Percentiles rank a stretch among this genome's conserved stretches.
phyloP scores from a whole-genome alignment of 2,888 invertebrate genomes.

The Philaethria dido region DNA sequence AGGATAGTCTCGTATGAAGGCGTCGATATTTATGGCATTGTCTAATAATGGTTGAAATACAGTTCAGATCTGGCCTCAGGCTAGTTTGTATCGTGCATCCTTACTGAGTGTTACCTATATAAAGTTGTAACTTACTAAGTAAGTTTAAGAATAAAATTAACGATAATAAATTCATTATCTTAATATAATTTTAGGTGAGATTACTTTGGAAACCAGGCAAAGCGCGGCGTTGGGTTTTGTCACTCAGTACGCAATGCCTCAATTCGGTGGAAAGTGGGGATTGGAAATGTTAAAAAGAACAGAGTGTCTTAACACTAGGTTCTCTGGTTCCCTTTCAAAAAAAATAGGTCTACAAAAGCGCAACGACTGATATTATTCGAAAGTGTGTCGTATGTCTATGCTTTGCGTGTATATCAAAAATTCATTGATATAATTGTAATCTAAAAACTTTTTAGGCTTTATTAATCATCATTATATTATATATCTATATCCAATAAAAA shows the following conservation, averaged over 20 bases:
- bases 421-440: no score
- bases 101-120: slow-evolving; percentile 30
- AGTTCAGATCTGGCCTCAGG: slow-evolving; percentile 44
- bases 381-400: neutral
- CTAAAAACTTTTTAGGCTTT: no score
- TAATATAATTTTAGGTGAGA: neutral
- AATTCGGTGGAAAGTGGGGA: no score
- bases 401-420: no score
- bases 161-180: slow-evolving; percentile 6
- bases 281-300: no score
- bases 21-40: slow-evolving; percentile 51
- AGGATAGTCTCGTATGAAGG: slow-evolving; percentile 30
- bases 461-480: no score
- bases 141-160: neutral
- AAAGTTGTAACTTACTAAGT: slow-evolving; percentile 20
- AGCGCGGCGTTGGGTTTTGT: no score
- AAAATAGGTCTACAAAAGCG: neutral
- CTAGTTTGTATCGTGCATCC: slow-evolving; percentile 37
- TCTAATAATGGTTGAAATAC: slow-evolving; percentile 56
- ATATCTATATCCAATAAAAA: no score
- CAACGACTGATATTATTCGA: neutral
- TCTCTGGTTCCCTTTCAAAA: no score
- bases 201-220: no score
- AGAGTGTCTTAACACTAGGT: no score
- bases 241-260: no score